phyloP scores from a whole-genome alignment of 2,113 vertebrate genomes.

The Tachysurus fulvidraco region DNA sequence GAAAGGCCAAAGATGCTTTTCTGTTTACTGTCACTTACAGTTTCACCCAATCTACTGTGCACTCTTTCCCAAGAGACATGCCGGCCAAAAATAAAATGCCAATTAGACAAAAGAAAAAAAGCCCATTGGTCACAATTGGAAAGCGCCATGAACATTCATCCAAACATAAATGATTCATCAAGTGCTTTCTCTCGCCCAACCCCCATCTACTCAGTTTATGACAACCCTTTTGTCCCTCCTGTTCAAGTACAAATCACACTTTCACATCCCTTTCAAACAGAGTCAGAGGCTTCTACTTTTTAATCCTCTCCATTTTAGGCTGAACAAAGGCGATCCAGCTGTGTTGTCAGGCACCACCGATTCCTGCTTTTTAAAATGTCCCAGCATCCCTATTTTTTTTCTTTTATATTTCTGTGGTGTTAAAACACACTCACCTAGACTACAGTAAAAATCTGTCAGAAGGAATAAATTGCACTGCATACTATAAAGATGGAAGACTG shows the following conservation, averaged over 20 bases:
- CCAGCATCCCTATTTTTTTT: constrained; percentile 8
- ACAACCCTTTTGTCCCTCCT: constrained; percentile 43
- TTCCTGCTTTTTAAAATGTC: constrained; percentile 48
- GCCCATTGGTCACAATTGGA: constrained; percentile 21
- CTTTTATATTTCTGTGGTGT: constrained; percentile 26
- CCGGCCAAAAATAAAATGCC: constrained; percentile 38
- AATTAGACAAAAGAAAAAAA: constrained; percentile 46
- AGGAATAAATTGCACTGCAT: constrained; percentile 68
- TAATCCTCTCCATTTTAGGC: constrained; percentile 32
- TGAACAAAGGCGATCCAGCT: constrained; percentile 64
- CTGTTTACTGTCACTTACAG: constrained; percentile 33
- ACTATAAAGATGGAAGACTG: constrained; percentile 33
- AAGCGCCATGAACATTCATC: constrained; percentile 32
- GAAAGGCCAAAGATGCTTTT: constrained; percentile 15
- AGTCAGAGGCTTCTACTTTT: constrained; percentile 40
- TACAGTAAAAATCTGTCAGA: constrained; percentile 69
- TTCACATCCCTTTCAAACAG: constrained; percentile 25
- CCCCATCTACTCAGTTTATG: constrained; percentile 24
- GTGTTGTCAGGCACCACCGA: constrained; percentile 64
- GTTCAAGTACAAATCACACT: constrained; percentile 45
- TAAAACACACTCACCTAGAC: constrained; percentile 53
- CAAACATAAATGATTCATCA: constrained; percentile 54
- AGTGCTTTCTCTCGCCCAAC: constrained; percentile 28
- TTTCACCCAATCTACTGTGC: constrained; percentile 22
- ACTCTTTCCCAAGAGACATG: constrained; percentile 36